Conservation (phyloP, 1,140 invertebrate species). For the Neotoxoptera formosana region DNA sequence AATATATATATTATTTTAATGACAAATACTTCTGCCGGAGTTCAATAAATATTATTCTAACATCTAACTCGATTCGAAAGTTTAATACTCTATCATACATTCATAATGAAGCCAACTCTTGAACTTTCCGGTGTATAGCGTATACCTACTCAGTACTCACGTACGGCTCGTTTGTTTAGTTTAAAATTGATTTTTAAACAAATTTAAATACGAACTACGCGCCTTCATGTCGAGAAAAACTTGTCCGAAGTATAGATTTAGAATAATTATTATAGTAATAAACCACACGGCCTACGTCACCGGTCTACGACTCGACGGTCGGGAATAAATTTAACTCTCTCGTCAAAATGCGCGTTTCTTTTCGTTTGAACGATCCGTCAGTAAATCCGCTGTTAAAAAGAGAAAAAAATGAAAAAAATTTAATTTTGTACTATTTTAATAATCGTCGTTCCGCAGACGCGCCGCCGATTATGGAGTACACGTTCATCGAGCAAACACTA, state of each 20-base stretch:
- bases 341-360: too few species aligned
- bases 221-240: not conserved
- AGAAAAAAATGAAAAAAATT: not conserved
- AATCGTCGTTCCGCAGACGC: slow-evolving; percentile 71
- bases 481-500: slow-evolving; percentile 83
- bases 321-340: not conserved
- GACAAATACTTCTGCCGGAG: not conserved
- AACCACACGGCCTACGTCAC: not conserved
- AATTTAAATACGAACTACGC: not conserved
- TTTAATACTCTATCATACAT: not conserved
- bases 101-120: not conserved
- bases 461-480: slow-evolving; percentile 80
- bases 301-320: not conserved
- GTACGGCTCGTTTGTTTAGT: not conserved
- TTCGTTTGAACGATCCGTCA: too few species aligned
- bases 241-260: not conserved
- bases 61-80: not conserved
- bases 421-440: not conserved
- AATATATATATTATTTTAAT: slow-evolving; percentile 6
- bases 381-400: too few species aligned
- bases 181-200: not conserved
- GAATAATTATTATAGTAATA: not conserved
- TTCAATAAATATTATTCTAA: not conserved
- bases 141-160: too few species aligned
- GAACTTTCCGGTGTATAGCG: slow-evolving; percentile 28